Evolutionary conservation across 2,113 vertebrate genomes (phyloP).

Genomic region (Isurus oxyrinchus): DNA sequence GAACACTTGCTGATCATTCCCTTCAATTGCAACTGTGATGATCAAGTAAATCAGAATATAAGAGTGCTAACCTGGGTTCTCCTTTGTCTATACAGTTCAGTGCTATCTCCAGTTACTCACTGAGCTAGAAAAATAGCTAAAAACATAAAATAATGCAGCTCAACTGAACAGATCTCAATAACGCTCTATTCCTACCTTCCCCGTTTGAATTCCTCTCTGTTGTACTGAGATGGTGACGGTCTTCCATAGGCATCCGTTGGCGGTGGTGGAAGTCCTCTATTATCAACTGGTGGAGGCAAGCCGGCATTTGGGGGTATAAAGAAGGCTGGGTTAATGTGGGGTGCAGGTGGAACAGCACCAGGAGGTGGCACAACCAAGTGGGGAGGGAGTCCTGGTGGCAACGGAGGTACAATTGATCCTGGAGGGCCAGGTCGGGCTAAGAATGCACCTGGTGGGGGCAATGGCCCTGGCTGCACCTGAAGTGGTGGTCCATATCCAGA

Average conservation of each 20-base stretch:
- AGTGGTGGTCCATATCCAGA: constrained; percentile 47
- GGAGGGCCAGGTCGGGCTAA: constrained; percentile 40
- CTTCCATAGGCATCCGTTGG: neutral
- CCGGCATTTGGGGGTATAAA: constrained; percentile 64
- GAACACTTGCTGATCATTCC: neutral
- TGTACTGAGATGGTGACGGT: constrained; percentile 19
- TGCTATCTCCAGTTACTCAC: neutral
- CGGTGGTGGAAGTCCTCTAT: constrained; percentile 47
- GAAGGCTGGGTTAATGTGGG: constrained; percentile 81
- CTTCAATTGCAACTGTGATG: neutral
- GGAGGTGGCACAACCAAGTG: constrained; percentile 43
- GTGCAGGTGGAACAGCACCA: constrained; percentile 62
- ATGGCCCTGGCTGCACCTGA: constrained; percentile 47
- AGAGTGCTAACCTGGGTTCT: neutral
- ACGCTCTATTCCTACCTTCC: neutral
- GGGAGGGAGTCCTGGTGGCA: constrained; percentile 50
- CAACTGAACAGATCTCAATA: neutral
- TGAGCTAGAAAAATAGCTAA: neutral
- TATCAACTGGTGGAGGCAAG: constrained; percentile 59
- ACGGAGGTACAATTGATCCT: constrained; percentile 48
- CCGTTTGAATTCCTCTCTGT: constrained; percentile 37
- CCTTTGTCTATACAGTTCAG: neutral
- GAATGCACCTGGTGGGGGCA: constrained; percentile 49
- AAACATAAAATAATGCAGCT: neutral
- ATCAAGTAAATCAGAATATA: neutral